These are phyloP conservation scores for Arrhopalites spinosus DNA, from an alignment of 2,888 invertebrate genomes.

Conservation along the genomic window DNA sequence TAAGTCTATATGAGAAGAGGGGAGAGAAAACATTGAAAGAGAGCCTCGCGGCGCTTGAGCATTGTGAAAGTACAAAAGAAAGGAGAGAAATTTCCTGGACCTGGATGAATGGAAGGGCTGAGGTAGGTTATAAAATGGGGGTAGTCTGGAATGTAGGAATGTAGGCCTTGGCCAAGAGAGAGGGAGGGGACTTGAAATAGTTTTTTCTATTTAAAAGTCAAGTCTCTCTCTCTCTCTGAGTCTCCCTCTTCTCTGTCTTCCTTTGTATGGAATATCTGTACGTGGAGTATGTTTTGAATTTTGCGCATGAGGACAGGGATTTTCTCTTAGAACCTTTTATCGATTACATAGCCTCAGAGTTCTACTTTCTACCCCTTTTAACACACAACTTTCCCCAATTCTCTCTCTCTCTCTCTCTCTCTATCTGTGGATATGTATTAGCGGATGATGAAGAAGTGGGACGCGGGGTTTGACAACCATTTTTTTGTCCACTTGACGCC, in stretches of 20 bases:
- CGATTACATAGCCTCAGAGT: slow-evolving; percentile 29
- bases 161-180: neutral
- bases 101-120: too few relatives aligned
- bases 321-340: slow-evolving; percentile 35
- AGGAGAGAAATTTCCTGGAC: neutral
- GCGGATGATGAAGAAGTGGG: slow-evolving; percentile 12
- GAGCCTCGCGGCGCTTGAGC: neutral
- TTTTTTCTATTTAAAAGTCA: neutral
- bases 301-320: slow-evolving; percentile 34
- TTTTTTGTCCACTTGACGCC: slow-evolving; percentile 17
- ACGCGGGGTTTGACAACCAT: slow-evolving; percentile 17
- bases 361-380: neutral
- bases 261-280: neutral
- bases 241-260: too few relatives aligned
- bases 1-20: too few relatives aligned
- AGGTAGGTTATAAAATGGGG: too few relatives aligned
- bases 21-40: neutral
- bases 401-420: neutral
- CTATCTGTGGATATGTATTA: neutral
- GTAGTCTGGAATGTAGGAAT: neutral
- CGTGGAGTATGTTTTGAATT: slow-evolving; percentile 10
- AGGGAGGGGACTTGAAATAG: slow-evolving; percentile 3
- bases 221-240: neutral
- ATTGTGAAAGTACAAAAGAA: neutral
- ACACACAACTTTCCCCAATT: neutral